Percentiles rank a stretch among this genome's conserved stretches.
phyloP scores from a whole-genome alignment of 2,797 vertebrate genomes.

The Oreortyx pictus region DNA sequence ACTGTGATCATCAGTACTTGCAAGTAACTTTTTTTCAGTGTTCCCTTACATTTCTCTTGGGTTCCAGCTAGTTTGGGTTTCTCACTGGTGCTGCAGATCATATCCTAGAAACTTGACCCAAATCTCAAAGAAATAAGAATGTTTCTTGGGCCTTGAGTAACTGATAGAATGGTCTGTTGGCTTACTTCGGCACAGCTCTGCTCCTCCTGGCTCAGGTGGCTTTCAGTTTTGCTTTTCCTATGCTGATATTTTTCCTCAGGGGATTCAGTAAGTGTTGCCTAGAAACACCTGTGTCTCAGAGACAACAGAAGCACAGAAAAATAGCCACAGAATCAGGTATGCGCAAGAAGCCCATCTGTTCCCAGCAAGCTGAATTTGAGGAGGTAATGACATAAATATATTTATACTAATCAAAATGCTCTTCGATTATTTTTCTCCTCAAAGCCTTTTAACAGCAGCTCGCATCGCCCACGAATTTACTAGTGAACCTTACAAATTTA shows the following conservation, averaged over 20 bases:
- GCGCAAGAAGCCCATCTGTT: neutral
- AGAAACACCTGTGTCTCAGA: slow-evolving; percentile 52
- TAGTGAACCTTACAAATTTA: slow-evolving; percentile 67
- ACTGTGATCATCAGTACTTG: neutral
- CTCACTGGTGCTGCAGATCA: neutral
- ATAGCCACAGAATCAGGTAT: neutral
- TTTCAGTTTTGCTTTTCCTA: slow-evolving; percentile 31
- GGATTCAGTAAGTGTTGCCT: slow-evolving; percentile 53
- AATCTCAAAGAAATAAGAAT: neutral
- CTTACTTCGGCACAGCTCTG: neutral
- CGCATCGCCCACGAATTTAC: slow-evolving; percentile 51
- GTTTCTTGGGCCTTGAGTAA: neutral
- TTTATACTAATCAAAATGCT: slow-evolving; percentile 64
- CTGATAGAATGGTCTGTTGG: neutral
- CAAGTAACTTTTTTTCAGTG: neutral
- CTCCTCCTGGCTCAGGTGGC: neutral
- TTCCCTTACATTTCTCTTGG: neutral
- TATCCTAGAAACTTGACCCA: neutral
- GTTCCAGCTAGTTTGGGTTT: neutral
- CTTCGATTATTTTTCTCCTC: slow-evolving; percentile 8
- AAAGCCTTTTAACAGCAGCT: slow-evolving; percentile 32
- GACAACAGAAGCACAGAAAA: slow-evolving; percentile 32
- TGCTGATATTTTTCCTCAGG: neutral
- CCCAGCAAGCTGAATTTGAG: neutral
- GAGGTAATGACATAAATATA: slow-evolving; percentile 45